phyloP scores from a whole-genome alignment of 2,797 vertebrate species.

The Mionectes olivaceus region DNA sequence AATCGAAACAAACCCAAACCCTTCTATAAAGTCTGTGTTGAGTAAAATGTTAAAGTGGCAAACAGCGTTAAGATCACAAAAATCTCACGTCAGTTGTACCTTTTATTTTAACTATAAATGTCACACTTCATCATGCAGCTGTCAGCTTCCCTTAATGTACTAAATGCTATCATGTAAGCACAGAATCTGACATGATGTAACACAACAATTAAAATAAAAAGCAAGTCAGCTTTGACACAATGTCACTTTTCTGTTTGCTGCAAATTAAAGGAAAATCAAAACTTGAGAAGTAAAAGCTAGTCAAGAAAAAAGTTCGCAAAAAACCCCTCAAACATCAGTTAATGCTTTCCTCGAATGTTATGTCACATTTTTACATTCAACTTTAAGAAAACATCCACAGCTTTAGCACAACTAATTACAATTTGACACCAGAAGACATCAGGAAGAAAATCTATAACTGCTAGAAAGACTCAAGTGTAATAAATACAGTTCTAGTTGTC shows the following conservation, averaged over 20 bases:
- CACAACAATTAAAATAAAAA: conserved; percentile 64
- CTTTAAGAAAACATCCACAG: background rate
- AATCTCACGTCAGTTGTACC: conserved; percentile 28
- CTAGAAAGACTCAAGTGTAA: background rate
- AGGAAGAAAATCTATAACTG: background rate
- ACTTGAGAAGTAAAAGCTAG: background rate
- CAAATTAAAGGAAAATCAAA: conserved; percentile 37
- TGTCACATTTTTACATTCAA: background rate
- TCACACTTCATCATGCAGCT: conserved; percentile 70
- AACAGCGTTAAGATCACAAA: conserved; percentile 55
- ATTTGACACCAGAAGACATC: background rate
- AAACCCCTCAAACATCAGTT: background rate
- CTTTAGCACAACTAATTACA: background rate
- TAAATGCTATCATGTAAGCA: conserved; percentile 51
- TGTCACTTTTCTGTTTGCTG: background rate
- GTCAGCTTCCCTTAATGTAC: conserved; percentile 61
- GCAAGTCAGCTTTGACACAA: conserved; percentile 35
- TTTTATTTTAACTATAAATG: conserved; percentile 73
- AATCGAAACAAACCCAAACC: background rate
- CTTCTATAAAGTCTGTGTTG: background rate
- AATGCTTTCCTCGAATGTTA: background rate
- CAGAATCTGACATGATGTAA: conserved; percentile 49
- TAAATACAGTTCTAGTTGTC: background rate
- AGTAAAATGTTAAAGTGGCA: conserved; percentile 70
- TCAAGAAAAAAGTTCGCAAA: background rate